These are phyloP conservation scores for Hydropsyche betteni DNA, from an alignment of 2,888 invertebrate species.

Conservation along the genomic window DNA sequence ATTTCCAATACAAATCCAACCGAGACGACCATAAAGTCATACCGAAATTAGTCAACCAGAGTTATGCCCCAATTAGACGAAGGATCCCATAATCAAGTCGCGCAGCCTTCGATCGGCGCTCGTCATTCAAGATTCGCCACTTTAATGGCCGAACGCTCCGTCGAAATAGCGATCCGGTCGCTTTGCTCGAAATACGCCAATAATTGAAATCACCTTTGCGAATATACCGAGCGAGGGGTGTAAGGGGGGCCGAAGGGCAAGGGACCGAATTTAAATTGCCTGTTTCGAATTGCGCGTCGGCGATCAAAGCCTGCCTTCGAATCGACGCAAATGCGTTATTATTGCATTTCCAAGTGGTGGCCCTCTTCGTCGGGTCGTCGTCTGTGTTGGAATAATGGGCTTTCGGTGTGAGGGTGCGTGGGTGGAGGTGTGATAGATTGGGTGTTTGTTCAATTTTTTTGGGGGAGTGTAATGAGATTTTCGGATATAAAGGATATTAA, in stretches of 20 bases:
- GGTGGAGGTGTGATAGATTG: too few relatives aligned
- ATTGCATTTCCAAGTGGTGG: background rate
- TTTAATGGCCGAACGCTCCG: background rate
- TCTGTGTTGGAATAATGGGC: too few relatives aligned
- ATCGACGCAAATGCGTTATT: conserved; percentile 16
- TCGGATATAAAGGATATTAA: too few relatives aligned
- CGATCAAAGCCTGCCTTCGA: conserved; percentile 3
- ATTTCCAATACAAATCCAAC: too few relatives aligned
- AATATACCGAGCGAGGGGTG: too few relatives aligned
- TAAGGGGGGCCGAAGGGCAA: too few relatives aligned
- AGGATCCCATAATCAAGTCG: conserved; percentile 17
- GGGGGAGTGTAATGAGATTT: too few relatives aligned
- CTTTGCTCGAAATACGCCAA: conserved; percentile 19
- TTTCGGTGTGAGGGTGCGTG: too few relatives aligned
- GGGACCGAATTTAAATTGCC: conserved; percentile 17
- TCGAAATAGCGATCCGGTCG: conserved; percentile 3
- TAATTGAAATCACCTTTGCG: conserved; percentile 27
- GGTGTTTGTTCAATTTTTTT: too few relatives aligned
- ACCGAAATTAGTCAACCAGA: conserved; percentile 11
- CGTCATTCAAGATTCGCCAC: conserved; percentile 12
- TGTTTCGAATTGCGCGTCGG: conserved; percentile 12
- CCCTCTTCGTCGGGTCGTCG: background rate
- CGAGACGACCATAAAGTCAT: background rate
- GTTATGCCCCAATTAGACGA: conserved; percentile 21
- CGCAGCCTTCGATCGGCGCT: background rate